Percentiles rank a stretch among this genome's conserved stretches.
Conservation (phyloP, 2,113 vertebrate species). For the Sardina pilchardus region DNA sequence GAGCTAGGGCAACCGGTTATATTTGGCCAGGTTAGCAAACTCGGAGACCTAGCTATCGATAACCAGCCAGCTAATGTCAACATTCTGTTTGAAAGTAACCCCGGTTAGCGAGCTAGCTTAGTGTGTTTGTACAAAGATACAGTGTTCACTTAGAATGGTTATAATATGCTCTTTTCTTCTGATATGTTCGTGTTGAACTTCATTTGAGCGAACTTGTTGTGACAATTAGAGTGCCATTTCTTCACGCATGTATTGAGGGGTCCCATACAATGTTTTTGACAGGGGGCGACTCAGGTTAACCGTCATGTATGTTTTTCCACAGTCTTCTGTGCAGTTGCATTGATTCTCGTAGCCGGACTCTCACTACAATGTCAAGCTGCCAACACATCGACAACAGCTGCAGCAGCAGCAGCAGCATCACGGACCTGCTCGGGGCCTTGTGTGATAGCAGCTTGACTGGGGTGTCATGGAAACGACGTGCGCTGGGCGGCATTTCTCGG, state of each 20-base stretch:
- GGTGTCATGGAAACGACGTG: slow-evolving; percentile 77
- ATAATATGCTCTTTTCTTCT: no score
- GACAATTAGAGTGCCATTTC: neutral
- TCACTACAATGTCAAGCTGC: slow-evolving; percentile 24
- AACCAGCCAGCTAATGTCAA: no score
- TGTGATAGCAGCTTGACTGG: slow-evolving; percentile 82
- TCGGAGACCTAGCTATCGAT: neutral
- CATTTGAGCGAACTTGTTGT: neutral
- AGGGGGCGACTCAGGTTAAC: neutral
- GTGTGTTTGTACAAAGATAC: neutral
- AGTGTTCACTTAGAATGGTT: neutral
- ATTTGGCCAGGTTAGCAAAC: neutral
- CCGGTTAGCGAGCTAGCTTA: neutral
- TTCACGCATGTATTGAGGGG: neutral
- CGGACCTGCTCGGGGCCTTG: slow-evolving; percentile 80
- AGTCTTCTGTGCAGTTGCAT: neutral
- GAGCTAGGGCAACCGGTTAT: neutral
- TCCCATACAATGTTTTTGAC: neutral
- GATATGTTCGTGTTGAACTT: neutral
- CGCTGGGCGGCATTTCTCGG: slow-evolving; percentile 67
- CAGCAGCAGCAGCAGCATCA: slow-evolving; percentile 76
- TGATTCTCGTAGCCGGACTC: neutral
- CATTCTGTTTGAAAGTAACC: no score
- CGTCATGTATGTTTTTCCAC: neutral
- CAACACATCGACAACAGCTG: slow-evolving; percentile 2